Evolutionary conservation across 2,113 vertebrate species (phyloP).

Genomic region (Tragulus kanchil): DNA sequence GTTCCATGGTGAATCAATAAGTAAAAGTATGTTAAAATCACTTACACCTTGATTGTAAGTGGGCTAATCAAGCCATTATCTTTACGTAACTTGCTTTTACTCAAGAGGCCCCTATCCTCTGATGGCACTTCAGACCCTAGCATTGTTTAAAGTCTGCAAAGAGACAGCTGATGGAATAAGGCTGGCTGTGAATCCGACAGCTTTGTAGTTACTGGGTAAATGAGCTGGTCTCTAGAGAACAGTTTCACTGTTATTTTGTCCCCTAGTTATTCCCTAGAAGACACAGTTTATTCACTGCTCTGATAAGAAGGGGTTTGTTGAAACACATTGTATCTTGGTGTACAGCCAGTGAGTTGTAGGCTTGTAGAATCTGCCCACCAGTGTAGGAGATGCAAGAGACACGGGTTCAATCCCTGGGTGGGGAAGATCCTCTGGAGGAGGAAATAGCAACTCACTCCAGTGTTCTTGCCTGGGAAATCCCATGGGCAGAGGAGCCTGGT

Average conservation of each 20-base stretch:
- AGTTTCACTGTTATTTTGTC: slow-evolving; percentile 70
- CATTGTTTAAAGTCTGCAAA: slow-evolving; percentile 54
- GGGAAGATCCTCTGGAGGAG: background rate
- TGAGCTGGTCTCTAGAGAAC: slow-evolving; percentile 72
- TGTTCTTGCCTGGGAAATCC: background rate
- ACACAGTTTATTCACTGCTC: slow-evolving; percentile 68
- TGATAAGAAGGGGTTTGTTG: slow-evolving; percentile 58
- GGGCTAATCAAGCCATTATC: slow-evolving; percentile 45
- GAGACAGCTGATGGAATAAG: slow-evolving; percentile 70
- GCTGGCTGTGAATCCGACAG: slow-evolving; percentile 68
- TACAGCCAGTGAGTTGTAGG: background rate
- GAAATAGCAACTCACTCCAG: background rate
- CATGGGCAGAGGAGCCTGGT: background rate
- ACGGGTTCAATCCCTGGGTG: background rate
- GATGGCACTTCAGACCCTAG: slow-evolving; percentile 32
- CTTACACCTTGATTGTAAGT: background rate
- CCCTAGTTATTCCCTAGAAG: slow-evolving; percentile 69
- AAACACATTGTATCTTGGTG: slow-evolving; percentile 56
- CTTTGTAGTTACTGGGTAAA: slow-evolving; percentile 77
- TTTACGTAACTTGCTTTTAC: slow-evolving; percentile 46
- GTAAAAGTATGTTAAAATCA: slow-evolving; percentile 25
- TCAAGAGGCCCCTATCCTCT: background rate
- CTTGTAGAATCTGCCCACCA: background rate
- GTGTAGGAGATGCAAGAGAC: background rate
- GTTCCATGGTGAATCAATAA: background rate